Evolutionary conservation across 2,113 vertebrate genomes (phyloP).

Genomic region (Campylorhamphus procurvoides): DNA sequence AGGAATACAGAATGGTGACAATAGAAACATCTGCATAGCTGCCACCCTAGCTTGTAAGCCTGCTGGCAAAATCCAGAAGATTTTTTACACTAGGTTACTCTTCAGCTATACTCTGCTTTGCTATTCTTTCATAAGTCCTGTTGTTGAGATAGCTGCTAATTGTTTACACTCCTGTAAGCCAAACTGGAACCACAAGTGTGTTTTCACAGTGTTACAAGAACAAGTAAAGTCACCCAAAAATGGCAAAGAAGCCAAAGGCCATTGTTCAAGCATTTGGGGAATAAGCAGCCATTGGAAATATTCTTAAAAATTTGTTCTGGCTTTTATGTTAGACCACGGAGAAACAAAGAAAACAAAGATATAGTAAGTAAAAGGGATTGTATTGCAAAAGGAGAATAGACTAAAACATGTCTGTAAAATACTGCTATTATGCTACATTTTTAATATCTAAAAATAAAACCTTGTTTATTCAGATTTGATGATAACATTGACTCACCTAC

Average conservation of each 20-base stretch:
- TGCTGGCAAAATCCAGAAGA: background rate
- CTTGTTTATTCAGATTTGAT: conserved; percentile 52
- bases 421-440: background rate
- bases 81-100: background rate
- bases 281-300: background rate
- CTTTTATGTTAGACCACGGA: background rate
- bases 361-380: background rate
- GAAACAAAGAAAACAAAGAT: background rate
- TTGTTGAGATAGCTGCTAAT: background rate
- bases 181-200: background rate
- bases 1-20: background rate
- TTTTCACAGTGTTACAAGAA: background rate
- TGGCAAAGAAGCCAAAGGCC: background rate
- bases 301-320: background rate
- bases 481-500: conserved; percentile 58
- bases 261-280: background rate
- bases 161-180: background rate
- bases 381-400: background rate
- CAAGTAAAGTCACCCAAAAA: background rate
- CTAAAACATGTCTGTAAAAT: background rate
- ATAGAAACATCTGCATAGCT: background rate
- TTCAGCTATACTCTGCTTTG: background rate
- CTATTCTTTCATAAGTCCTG: background rate
- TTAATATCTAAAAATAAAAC: conserved; percentile 41
- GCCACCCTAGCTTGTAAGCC: background rate